Conservation (phyloP, 2,888 invertebrate species). For the Acrocyrtus sp. region DNA sequence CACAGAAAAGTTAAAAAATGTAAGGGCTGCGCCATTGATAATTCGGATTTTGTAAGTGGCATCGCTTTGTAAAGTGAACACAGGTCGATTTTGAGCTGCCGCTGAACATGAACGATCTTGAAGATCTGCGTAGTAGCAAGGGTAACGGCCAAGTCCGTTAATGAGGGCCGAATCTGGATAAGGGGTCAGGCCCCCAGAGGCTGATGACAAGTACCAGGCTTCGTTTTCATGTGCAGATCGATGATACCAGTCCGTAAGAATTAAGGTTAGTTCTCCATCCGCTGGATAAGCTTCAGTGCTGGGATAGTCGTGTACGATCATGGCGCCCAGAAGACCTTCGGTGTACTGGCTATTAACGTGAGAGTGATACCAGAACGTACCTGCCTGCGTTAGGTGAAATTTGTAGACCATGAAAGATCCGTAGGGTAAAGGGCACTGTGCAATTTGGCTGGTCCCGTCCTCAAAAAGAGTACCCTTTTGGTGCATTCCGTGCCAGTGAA, state of each 20-base stretch:
- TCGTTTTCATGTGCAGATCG: slow-evolving; percentile 48
- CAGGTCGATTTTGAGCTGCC: slow-evolving; percentile 9
- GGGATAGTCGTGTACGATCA: slow-evolving; percentile 30
- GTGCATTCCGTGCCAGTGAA: slow-evolving; percentile 59
- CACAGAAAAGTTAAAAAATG: slow-evolving; percentile 54
- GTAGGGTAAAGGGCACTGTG: slow-evolving; percentile 48
- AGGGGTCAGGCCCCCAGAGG: slow-evolving; percentile 26
- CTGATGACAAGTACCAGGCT: slow-evolving; percentile 27
- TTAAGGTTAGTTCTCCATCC: slow-evolving; percentile 46
- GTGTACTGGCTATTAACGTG: slow-evolving; percentile 54
- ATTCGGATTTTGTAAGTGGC: slow-evolving; percentile 48
- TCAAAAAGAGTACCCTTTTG: slow-evolving; percentile 36
- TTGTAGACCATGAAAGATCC: slow-evolving; percentile 39
- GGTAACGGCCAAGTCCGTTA: slow-evolving; percentile 55
- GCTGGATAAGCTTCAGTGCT: slow-evolving; percentile 24
- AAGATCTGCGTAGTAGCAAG: slow-evolving; percentile 32
- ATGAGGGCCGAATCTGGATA: slow-evolving; percentile 47
- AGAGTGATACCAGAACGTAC: slow-evolving; percentile 59
- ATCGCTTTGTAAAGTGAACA: slow-evolving; percentile 14
- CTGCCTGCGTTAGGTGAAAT: slow-evolving; percentile 33
- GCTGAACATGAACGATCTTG: slow-evolving; percentile 21
- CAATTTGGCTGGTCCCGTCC: slow-evolving; percentile 48
- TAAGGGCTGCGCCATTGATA: slow-evolving; percentile 41
- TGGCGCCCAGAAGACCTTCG: slow-evolving; percentile 53
- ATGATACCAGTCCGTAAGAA: slow-evolving; percentile 56